These are phyloP conservation scores for Phalangium opilio DNA, from an alignment of 2,888 invertebrate genomes.

Conservation along the genomic window DNA sequence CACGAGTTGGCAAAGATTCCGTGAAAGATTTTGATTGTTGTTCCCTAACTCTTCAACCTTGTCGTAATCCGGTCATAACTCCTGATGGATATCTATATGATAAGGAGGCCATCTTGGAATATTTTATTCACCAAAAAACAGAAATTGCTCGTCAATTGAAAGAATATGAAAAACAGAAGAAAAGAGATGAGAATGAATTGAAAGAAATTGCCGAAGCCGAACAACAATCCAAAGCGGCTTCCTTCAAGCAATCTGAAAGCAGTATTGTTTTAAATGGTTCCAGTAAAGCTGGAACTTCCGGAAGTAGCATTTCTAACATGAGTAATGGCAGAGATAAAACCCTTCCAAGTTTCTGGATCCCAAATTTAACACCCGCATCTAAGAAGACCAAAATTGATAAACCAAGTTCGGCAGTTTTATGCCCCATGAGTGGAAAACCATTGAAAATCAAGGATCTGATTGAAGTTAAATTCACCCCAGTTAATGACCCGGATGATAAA, in stretches of 20 bases:
- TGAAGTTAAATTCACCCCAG: conserved; percentile 76
- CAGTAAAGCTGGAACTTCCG: conserved; percentile 3
- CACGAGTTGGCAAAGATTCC: conserved; percentile 80
- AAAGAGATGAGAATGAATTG: conserved; percentile 48
- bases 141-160: conserved; percentile 77
- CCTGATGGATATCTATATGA: conserved; percentile 89
- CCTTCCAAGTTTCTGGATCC: conserved; percentile 92
- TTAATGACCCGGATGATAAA: conserved; percentile 73
- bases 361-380: conserved; percentile 77
- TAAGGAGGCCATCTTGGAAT: conserved; percentile 89
- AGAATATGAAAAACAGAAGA: conserved; percentile 74
- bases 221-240: conserved; percentile 53
- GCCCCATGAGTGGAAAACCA: conserved; percentile 69
- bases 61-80: conserved; percentile 76
- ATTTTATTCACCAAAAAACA: conserved; percentile 83
- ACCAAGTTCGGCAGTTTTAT: conserved; percentile 60
- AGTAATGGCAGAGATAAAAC: conserved; percentile 57
- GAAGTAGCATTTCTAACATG: conserved; percentile 58
- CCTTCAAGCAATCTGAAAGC: conserved; percentile 67
- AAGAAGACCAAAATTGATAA: conserved; percentile 52
- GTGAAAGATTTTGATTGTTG: conserved; percentile 95
- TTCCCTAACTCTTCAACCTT: conserved; percentile 89
- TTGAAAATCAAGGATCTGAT: conserved; percentile 83
- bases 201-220: conserved; percentile 55
- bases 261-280: conserved; percentile 41